phyloP scores from a whole-genome alignment of 2,888 invertebrate genomes.

The Gymnocheta viridis region DNA sequence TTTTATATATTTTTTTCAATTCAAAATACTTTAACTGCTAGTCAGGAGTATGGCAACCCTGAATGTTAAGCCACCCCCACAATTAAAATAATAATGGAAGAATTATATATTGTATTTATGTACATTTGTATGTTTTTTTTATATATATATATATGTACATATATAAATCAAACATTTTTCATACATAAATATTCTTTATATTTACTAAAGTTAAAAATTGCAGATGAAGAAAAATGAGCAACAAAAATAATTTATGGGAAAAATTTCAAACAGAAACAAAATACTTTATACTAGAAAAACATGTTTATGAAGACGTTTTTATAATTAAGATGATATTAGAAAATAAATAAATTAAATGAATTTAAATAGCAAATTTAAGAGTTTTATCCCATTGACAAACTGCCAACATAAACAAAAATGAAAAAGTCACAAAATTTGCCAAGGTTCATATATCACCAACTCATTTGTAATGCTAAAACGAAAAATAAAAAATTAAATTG shows the following conservation, averaged over 20 bases:
- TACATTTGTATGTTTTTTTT: constrained; percentile 17
- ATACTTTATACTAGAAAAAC: neutral
- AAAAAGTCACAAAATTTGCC: constrained; percentile 29
- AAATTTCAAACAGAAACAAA: constrained; percentile 25
- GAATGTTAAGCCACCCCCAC: constrained; percentile 69
- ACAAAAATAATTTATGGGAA: constrained; percentile 52
- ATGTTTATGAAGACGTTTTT: neutral
- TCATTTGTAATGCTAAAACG: constrained; percentile 65
- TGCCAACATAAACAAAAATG: constrained; percentile 30
- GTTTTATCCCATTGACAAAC: constrained; percentile 33
- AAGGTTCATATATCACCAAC: constrained; percentile 66
- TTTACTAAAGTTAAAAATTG: constrained; percentile 44
- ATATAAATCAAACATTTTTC: constrained; percentile 52
- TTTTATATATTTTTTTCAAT: constrained; percentile 16
- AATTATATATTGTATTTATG: constrained; percentile 48
- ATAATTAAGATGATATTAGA: neutral
- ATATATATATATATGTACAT: constrained; percentile 1
- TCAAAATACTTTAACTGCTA: constrained; percentile 2
- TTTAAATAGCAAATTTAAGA: constrained; percentile 6
- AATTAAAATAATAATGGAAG: constrained; percentile 69
- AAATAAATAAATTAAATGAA: neutral
- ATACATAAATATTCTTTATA: neutral
- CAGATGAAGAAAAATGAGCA: constrained; percentile 53
- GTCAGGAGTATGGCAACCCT: constrained; percentile 57
- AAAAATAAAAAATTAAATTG: constrained; percentile 27